These are phyloP conservation scores for Python bivittatus DNA, from an alignment of 2,113 vertebrate genomes.

Conservation along the genomic window DNA sequence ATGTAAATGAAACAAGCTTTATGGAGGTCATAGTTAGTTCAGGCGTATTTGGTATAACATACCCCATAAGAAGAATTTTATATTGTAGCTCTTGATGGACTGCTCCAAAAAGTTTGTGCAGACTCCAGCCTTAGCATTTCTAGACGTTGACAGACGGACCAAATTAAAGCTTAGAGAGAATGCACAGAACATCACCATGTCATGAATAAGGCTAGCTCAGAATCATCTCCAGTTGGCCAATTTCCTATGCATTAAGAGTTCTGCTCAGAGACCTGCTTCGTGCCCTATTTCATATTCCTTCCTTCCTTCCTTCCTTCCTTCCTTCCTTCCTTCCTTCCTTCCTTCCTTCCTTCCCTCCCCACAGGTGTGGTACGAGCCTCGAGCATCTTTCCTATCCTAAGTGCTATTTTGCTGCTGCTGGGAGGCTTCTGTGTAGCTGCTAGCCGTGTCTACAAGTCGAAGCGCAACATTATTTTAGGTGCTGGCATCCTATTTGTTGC, in stretches of 20 bases:
- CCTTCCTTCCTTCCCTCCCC: too few species aligned
- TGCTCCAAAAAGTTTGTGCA: not conserved
- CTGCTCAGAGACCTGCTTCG: rapidly evolving
- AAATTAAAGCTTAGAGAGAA: not conserved
- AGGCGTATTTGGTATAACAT: not conserved
- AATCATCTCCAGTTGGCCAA: not conserved
- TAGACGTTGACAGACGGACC: not conserved
- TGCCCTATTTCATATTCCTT: rapidly evolving
- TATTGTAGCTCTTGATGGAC: not conserved
- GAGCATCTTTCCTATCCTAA: conserved; percentile 96
- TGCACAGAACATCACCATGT: not conserved
- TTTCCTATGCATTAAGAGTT: not conserved
- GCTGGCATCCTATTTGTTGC: conserved; percentile 94
- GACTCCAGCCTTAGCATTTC: not conserved
- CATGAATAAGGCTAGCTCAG: not conserved
- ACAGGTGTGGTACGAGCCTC: conserved; percentile 92
- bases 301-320: too few species aligned
- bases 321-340: too few species aligned
- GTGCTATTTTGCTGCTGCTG: conserved; percentile 90
- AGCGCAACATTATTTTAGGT: conserved; percentile 91
- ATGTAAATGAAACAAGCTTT: not conserved
- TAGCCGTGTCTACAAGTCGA: conserved; percentile 91
- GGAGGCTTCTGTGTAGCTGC: conserved; percentile 92
- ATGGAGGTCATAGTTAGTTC: not conserved
- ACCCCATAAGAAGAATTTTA: not conserved